Evolutionary conservation across 2,113 vertebrate genomes (phyloP).

Genomic region (Clupea harengus): DNA sequence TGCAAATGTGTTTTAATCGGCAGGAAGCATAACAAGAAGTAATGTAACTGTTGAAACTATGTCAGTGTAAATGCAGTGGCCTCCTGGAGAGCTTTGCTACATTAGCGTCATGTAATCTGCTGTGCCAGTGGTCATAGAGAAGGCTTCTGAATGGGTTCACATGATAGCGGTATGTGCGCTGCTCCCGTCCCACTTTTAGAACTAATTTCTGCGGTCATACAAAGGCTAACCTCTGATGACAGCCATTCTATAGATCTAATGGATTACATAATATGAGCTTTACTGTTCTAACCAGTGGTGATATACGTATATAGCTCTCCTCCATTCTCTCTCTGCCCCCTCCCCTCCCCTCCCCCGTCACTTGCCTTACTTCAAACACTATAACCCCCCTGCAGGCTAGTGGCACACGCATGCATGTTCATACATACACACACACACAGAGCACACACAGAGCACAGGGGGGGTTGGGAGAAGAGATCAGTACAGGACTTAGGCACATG

Average conservation of each 20-base stretch:
- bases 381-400: constrained; percentile 47
- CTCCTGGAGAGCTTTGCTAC: too few relatives aligned
- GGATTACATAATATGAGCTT: constrained; percentile 66
- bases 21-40: too few relatives aligned
- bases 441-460: neutral
- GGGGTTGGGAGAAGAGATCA: neutral
- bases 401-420: constrained; percentile 49
- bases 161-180: neutral
- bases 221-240: constrained; percentile 65
- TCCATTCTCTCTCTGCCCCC: constrained; percentile 22
- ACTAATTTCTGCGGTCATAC: constrained; percentile 49
- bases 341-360: constrained; percentile 28
- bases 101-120: neutral
- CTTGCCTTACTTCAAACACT: neutral
- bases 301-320: neutral
- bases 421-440: neutral
- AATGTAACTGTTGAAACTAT: neutral
- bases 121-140: neutral
- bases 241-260: constrained; percentile 54
- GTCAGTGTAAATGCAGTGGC: neutral
- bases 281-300: constrained; percentile 31
- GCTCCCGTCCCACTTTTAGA: neutral
- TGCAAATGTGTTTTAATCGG: too few relatives aligned
- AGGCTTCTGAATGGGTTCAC: neutral
- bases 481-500: constrained; percentile 9